phyloP scores from a whole-genome alignment of 2,888 invertebrate genomes.

The Epinotia ramella region DNA sequence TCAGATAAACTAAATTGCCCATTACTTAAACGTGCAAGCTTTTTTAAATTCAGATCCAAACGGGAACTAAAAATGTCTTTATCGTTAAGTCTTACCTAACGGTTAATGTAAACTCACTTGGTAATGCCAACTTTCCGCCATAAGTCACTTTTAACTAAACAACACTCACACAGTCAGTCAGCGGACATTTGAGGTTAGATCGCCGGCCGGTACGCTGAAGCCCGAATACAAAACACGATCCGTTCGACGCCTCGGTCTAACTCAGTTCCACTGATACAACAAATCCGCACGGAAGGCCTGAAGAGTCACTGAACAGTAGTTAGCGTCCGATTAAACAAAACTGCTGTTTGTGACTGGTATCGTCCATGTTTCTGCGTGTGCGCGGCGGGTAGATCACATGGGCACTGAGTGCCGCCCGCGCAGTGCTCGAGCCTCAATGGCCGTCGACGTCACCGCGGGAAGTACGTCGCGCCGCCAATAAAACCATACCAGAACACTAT shows the following conservation, averaged over 20 bases:
- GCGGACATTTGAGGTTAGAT: constrained; percentile 62
- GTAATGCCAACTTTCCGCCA: constrained; percentile 65
- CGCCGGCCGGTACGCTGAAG: constrained; percentile 60
- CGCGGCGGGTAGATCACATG: constrained; percentile 80
- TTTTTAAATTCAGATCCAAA: constrained; percentile 43
- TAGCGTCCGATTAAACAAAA: constrained; percentile 2
- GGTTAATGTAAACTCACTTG: constrained; percentile 67
- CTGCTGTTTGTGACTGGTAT: neutral
- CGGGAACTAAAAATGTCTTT: constrained; percentile 34
- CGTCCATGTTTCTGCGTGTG: constrained; percentile 71
- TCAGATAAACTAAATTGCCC: constrained; percentile 70
- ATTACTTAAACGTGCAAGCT: constrained; percentile 60
- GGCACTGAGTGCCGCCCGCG: constrained; percentile 77
- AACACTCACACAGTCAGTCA: constrained; percentile 76
- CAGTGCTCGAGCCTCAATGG: constrained; percentile 78
- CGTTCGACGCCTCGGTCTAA: neutral
- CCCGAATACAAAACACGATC: constrained; percentile 15
- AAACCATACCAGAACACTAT: constrained; percentile 67
- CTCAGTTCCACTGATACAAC: neutral
- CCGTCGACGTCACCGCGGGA: constrained; percentile 80
- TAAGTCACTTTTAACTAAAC: constrained; percentile 63
- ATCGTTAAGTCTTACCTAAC: constrained; percentile 52
- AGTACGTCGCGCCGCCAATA: constrained; percentile 70
- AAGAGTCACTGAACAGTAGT: neutral
- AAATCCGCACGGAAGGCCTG: neutral